Base-by-base conservation (phyloP, 2,113 vertebrate species). In the Beaufortia kweichowensis region DNA sequence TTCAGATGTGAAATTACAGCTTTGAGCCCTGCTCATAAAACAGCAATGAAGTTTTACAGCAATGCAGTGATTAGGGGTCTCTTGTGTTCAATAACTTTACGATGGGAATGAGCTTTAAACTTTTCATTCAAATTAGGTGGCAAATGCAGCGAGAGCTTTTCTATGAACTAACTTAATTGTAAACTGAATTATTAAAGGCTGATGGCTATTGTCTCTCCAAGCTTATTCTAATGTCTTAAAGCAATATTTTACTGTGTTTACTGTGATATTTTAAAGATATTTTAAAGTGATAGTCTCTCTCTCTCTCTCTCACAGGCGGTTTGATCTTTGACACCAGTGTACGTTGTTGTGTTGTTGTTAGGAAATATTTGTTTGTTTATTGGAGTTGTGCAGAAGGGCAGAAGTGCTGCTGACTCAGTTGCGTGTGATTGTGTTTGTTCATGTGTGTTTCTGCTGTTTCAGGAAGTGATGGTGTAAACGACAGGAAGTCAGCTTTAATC, bases 401-500 rank as follows among this genome's bases (percentile, higher is more conserved):
- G 17, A 26, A 19, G 0, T 3, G 26, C 31, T 21, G 26, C 50
- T 31, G 21, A 64, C 48, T 55, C 19, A 9, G 4, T 56, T 2
- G 23, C 31, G 35, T 43, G 43, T 56, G 17, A 50, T 0, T 53
- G 43, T 1, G 35, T 77, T 31, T 48, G 41, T 48, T 48, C 0
- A 10, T 11, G 17, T 19, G 39, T 48, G 43, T 53, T 50, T 28
- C 28, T 68, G n/a, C n/a, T 31, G 26, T 33, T 53, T 50, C 65
- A 68, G 65, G 65, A 68, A 31, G 65, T 6, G 29, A 50, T 17
- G 2, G 46, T 23, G 29, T 6, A 29, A 21, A 53, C 5, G 46
- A 21, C 65, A 68, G 65, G 65, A 68, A 31, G 46, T 23, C 65
- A 39, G 33, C 6, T 68, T 33, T 21, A 8, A 48, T 26, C 24